Base-by-base conservation (phyloP, 2,888 invertebrate genomes). In the Molorchus minor region DNA sequence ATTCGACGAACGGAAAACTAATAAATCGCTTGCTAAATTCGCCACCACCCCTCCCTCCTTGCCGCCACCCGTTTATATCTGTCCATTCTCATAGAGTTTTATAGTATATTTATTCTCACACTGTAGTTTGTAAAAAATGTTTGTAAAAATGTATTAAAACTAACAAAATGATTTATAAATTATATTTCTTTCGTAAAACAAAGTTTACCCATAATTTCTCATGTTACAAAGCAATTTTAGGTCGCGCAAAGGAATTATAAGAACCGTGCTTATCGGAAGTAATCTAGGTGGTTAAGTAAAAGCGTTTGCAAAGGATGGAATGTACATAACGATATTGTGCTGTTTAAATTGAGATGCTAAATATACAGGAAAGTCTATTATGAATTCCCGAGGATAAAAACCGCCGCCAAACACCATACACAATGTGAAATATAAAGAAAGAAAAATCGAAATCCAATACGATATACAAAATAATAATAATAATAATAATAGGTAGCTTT, bases 241-340 rank as follows among this genome's bases (percentile, higher is more conserved):
- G 4, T 25, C 17, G 7, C 17, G 5, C 12, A 17, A 17, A 16
- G n/a, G 16, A 40, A 40, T 40, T 40, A 40, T 40, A 8, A 40
- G 25, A 40, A 40, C n/a, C 5, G 16, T 16, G 16, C 40, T 40
- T 13, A 40, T 40, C 16, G 17, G 17, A 17, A 13, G 40, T 40
- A 40, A 40, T 40, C 40, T 40, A 13, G 40, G 35, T 5, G 35
- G 35, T 13, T 13, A 35, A 35, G 35, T 35, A 35, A 35, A 35
- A 35, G 35, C 35, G n/a, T 12, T 35, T 35, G 2, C 35, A 35
- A 15, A 12, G 35, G 15, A 7, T 15, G 35, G 3, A 15, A n/a
- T n/a, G n/a, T n/a, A n/a, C n/a, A n/a, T n/a, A n/a, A n/a, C n/a
- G n/a, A n/a, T n/a, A n/a, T n/a, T n/a, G n/a, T n/a, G n/a, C n/a